Base-by-base conservation (phyloP, 2,797 vertebrate genomes). In the Coccyzus lansbergi region DNA sequence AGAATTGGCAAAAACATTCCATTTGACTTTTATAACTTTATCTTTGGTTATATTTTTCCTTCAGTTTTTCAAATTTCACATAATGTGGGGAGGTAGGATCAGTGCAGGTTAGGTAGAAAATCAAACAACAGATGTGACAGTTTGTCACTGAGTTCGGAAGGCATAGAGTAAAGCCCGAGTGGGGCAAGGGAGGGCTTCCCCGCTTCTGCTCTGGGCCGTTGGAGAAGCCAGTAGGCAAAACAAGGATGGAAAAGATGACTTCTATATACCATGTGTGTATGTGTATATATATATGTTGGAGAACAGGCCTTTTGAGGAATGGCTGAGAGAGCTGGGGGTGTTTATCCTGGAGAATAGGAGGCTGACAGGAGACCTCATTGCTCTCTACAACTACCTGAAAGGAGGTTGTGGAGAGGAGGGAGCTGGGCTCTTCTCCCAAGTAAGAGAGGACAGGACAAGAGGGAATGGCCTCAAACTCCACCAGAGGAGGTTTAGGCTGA, bases 111-210 rank as follows among this genome's bases (percentile, higher is more conserved):
- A n/a, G n/a, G 29, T 3, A n/a, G 38, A 42, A 75, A 70, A 60
- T 15, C 4, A 49, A 42, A n/a, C 0, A 2, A 16, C 12, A 22
- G 24, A 26, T 12, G 7, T n/a, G 31, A n/a, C 52, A 40, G 18
- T 10, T 16, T 10, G 4, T 49, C 0, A 6, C 8, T 7, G 31
- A 16, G 15, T 65, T 75, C 42, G 42, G n/a, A 24, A 42, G 34
- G 25, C 58, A 18, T 20, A 38, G 5, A 22, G 15, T 53, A 44
- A 64, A 59, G 16, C 13, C 69, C 69, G 31, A 20, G 36, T 7
- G 20, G 24, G 28, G 59, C 31, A 29, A 55, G 17, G 13, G 4
- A 13, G 8, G 16, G 11, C 31, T 52, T 74, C 7, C 5, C 25
- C 44, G 25, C 29, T 44, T 51, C 22, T 58, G 44, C 62, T 75